phyloP scores from a whole-genome alignment of 1,140 invertebrate genomes.

The Grapholita molesta region DNA sequence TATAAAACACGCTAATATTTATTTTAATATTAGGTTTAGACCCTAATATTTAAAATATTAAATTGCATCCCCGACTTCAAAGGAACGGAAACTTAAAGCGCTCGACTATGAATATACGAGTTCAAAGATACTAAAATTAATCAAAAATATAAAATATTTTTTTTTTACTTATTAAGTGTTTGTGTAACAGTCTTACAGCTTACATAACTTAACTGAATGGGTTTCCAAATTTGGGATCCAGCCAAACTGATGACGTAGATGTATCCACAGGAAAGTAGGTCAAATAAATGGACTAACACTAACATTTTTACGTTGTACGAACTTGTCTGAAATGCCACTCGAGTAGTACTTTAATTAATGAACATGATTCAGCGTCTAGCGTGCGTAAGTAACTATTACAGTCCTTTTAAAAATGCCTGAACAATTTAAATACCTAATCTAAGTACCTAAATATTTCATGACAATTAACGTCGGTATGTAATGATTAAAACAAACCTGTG shows the following conservation, averaged over 20 bases:
- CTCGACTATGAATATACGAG: background rate
- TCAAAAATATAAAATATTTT: no score
- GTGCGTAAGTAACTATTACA: background rate
- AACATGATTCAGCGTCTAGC: background rate
- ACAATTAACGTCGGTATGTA: no score
- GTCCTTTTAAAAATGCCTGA: background rate
- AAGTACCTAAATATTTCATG: no score
- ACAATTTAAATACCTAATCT: no score
- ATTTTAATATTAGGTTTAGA: background rate
- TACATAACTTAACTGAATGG: conserved; percentile 15
- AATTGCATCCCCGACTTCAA: no score
- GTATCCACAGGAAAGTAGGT: conserved; percentile 35
- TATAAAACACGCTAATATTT: background rate
- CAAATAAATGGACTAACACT: conserved; percentile 30
- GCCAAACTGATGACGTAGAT: conserved; percentile 32
- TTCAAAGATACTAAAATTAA: background rate
- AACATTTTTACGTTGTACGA: conserved; percentile 26
- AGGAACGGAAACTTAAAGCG: no score
- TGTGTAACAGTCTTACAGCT: background rate
- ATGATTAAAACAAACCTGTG: no score
- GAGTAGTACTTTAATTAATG: conserved; percentile 5
- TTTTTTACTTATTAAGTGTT: no score
- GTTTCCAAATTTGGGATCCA: conserved; percentile 37
- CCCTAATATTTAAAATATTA: no score
- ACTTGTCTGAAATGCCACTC: background rate